Conservation (phyloP, 2,888 invertebrate genomes). For the Bibio marci region DNA sequence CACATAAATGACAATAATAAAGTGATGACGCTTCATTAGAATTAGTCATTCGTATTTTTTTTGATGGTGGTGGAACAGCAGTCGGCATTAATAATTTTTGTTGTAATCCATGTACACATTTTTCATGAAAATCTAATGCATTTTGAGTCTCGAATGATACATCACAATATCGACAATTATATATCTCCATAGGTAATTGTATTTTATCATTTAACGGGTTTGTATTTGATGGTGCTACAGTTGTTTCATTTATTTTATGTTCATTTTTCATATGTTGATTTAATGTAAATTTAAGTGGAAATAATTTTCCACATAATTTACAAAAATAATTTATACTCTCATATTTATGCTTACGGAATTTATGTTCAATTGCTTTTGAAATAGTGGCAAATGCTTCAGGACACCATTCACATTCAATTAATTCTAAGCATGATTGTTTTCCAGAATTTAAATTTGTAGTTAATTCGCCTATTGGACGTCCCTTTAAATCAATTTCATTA, state of each 20-base stretch:
- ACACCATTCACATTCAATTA: slow-evolving; percentile 42
- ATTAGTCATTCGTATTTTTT: slow-evolving; percentile 34
- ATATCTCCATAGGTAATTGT: background rate
- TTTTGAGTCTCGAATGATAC: slow-evolving; percentile 6
- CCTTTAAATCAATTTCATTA: slow-evolving; percentile 36
- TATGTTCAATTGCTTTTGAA: slow-evolving; percentile 47
- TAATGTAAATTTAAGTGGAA: too few relatives aligned
- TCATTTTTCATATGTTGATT: too few relatives aligned
- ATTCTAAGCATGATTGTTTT: slow-evolving; percentile 22
- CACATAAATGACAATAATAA: slow-evolving; percentile 41
- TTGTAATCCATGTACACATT: slow-evolving; percentile 10
- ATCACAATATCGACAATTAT: slow-evolving; percentile 6
- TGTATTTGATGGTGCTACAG: too few relatives aligned
- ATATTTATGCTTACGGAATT: slow-evolving; percentile 45
- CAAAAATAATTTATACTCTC: slow-evolving; percentile 46
- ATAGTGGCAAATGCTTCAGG: slow-evolving; percentile 37
- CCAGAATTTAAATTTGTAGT: slow-evolving; percentile 16
- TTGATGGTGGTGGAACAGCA: slow-evolving; percentile 33
- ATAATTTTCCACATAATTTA: slow-evolving; percentile 48
- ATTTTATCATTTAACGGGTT: slow-evolving; percentile 29
- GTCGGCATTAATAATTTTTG: slow-evolving; percentile 26
- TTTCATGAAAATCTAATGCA: slow-evolving; percentile 8
- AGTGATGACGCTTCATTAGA: slow-evolving; percentile 32
- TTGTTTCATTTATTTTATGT: too few relatives aligned
- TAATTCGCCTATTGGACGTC: slow-evolving; percentile 18